Percentiles rank a stretch among this genome's conserved stretches.
Conservation (phyloP, 2,113 vertebrate genomes). For the Seriola rivoliana region DNA sequence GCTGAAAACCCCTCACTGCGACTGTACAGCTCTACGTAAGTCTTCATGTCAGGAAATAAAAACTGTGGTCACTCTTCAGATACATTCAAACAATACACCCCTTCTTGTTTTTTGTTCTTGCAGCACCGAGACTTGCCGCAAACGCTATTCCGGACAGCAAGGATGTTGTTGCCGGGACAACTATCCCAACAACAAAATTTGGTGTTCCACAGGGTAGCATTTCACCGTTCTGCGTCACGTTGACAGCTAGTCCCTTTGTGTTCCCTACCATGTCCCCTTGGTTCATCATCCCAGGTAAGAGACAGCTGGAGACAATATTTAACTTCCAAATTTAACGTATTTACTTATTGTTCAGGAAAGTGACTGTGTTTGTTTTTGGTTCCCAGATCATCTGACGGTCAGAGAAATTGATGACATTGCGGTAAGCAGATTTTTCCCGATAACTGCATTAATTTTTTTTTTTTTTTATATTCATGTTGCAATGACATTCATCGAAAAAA, state of each 20-base stretch:
- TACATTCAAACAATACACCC: neutral
- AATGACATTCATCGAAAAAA: neutral
- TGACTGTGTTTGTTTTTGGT: neutral
- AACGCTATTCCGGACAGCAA: slow-evolving; percentile 24
- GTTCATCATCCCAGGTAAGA: slow-evolving; percentile 70
- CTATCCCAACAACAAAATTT: rapidly evolving
- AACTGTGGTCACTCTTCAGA: neutral
- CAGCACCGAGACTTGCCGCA: slow-evolving; percentile 23
- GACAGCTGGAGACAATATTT: neutral
- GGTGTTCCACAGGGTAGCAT: neutral
- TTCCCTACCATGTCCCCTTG: slow-evolving; percentile 58
- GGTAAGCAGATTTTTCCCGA: slow-evolving; percentile 10
- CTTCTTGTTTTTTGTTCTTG: neutral
- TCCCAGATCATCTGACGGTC: slow-evolving; percentile 44
- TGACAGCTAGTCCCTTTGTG: slow-evolving; percentile 47
- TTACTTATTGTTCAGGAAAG: neutral
- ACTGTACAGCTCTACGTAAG: neutral
- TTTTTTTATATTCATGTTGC: neutral
- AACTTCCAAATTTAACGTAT: no score
- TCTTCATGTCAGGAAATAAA: neutral
- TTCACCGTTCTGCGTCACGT: slow-evolving; percentile 54
- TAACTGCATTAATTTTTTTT: neutral
- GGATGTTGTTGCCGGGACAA: rapidly evolving
- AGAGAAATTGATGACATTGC: neutral
- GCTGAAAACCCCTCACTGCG: neutral